Percentiles rank a stretch among this genome's conserved stretches.
phyloP scores from a whole-genome alignment of 2,113 vertebrate genomes.

The Peromyscus polionotus region DNA sequence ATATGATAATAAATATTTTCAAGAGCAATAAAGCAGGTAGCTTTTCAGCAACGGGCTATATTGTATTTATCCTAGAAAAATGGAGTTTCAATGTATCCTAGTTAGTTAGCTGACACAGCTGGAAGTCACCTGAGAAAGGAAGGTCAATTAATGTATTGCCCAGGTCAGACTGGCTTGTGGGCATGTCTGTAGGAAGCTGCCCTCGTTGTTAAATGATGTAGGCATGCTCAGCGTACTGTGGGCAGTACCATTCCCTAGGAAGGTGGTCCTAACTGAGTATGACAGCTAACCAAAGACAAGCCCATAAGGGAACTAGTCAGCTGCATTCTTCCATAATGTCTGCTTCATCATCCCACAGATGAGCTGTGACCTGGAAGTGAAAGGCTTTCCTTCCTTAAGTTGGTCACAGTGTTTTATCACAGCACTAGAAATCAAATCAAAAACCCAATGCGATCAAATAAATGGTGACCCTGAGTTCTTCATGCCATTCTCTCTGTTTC shows the following conservation, averaged over 20 bases:
- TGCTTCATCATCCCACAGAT: not conserved
- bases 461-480: not conserved
- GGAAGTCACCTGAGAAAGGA: not conserved
- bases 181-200: not conserved
- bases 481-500: not conserved
- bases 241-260: not conserved
- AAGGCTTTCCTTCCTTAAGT: not conserved
- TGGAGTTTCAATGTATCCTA: not conserved
- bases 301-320: not conserved
- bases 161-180: not conserved
- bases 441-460: not conserved
- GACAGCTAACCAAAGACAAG: not conserved
- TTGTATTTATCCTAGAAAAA: not conserved
- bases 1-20: not conserved
- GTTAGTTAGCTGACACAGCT: not conserved
- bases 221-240: not conserved
- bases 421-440: not conserved
- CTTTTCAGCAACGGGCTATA: not conserved
- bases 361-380: not conserved
- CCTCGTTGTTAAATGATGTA: not conserved
- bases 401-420: not conserved
- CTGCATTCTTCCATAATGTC: too few relatives aligned
- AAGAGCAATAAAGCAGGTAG: not conserved
- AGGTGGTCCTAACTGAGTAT: not conserved
- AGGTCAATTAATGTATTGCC: too few relatives aligned